Conservation (phyloP, 1,140 invertebrate genomes). For the Zeugodacus cucurbitae region DNA sequence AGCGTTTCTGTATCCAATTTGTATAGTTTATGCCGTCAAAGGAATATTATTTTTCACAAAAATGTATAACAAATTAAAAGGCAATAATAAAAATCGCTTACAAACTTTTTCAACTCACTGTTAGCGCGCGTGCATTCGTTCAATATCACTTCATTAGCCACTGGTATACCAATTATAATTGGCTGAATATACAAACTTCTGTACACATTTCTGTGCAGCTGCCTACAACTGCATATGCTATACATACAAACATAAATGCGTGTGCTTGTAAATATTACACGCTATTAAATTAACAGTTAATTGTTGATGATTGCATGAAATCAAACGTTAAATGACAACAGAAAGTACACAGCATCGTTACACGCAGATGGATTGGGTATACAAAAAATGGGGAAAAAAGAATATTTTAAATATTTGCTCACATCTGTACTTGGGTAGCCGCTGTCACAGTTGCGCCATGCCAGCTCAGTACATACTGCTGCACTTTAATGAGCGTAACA, state of each 20-base stretch:
- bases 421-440: neutral
- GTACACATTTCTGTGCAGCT: neutral
- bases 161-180: neutral
- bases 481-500: neutral
- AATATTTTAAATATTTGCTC: neutral
- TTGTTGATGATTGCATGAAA: slow-evolving; percentile 2
- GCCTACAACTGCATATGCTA: neutral
- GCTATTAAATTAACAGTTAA: slow-evolving; percentile 21
- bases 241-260: neutral
- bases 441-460: neutral
- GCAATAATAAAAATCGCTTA: neutral
- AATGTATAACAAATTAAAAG: too few relatives aligned
- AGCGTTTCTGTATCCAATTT: too few relatives aligned
- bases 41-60: too few relatives aligned
- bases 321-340: slow-evolving; percentile 32
- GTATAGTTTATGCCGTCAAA: too few relatives aligned
- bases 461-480: too few relatives aligned
- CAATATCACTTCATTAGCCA: neutral
- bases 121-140: neutral
- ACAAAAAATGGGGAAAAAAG: neutral
- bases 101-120: neutral
- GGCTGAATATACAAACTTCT: neutral
- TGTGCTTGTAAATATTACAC: neutral
- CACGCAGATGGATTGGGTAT: neutral
- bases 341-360: neutral